These are phyloP conservation scores for Anabas testudineus DNA, from an alignment of 2,797 vertebrate species.

Conservation along the genomic window DNA sequence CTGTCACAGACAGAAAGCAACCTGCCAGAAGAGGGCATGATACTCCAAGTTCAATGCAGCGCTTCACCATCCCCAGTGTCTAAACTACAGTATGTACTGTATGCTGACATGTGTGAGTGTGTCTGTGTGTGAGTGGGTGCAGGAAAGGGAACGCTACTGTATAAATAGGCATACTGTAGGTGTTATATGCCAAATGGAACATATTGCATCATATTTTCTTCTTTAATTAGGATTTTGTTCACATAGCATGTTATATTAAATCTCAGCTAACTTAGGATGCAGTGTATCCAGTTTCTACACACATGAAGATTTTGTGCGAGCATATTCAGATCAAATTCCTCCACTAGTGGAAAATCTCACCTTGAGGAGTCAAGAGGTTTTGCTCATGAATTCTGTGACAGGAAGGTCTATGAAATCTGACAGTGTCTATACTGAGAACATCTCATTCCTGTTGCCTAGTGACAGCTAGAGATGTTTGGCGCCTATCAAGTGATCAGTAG, in stretches of 20 bases:
- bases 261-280: not conserved
- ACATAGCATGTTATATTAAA: not conserved
- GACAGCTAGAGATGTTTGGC: constrained; percentile 64
- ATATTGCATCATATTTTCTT: not conserved
- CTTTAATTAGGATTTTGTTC: not conserved
- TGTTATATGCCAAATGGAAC: constrained; percentile 16
- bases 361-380: constrained; percentile 37
- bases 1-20: constrained; percentile 17
- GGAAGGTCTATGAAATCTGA: constrained; percentile 40
- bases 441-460: constrained; percentile 77
- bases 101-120: constrained; percentile 9
- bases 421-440: constrained; percentile 51
- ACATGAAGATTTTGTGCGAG: not conserved
- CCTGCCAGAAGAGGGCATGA: constrained; percentile 82
- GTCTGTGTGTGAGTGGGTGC: constrained; percentile 22
- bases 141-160: not conserved
- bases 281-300: not conserved
- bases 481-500: constrained; percentile 68
- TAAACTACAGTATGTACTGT: constrained; percentile 6
- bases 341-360: constrained; percentile 20
- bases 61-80: constrained; percentile 20
- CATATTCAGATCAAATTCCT: constrained; percentile 5
- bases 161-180: constrained; percentile 8
- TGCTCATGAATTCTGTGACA: constrained; percentile 30
- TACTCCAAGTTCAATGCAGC: constrained; percentile 62